Evolutionary conservation across 2,113 vertebrate species (phyloP).

Genomic region (zebrafish (Danio rerio)): GRCz12tu NC_133182.1:36472501-36473000

Average conservation of each 20-base stretch:
- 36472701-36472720: slow-evolving; percentile 50
- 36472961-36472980: slow-evolving; percentile 55
- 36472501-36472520: neutral
- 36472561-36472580: neutral
- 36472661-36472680: slow-evolving; percentile 56
- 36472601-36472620: slow-evolving; percentile 29
- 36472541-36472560: neutral
- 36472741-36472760: slow-evolving; percentile 39
- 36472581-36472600: neutral
- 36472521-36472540: neutral
- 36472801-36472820: slow-evolving; percentile 63
- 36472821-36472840: slow-evolving; percentile 75
- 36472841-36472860: slow-evolving; percentile 72
- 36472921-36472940: slow-evolving; percentile 72
- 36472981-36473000: slow-evolving; percentile 57
- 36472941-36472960: slow-evolving; percentile 72
- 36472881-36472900: slow-evolving; percentile 45
- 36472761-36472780: slow-evolving; percentile 70
- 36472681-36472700: slow-evolving; percentile 2
- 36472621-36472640: slow-evolving; percentile 20
- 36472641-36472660: slow-evolving; percentile 26
- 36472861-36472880: slow-evolving; percentile 75
- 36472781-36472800: slow-evolving; percentile 74
- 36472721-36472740: slow-evolving; percentile 15
- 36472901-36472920: slow-evolving; percentile 69